A percentile compares a stretch with the other conserved stretches of the same genome.
These are phyloP conservation scores for Protobothrops flavoviridis DNA, from an alignment of 2,113 vertebrate genomes.

Conservation along the genomic window DNA sequence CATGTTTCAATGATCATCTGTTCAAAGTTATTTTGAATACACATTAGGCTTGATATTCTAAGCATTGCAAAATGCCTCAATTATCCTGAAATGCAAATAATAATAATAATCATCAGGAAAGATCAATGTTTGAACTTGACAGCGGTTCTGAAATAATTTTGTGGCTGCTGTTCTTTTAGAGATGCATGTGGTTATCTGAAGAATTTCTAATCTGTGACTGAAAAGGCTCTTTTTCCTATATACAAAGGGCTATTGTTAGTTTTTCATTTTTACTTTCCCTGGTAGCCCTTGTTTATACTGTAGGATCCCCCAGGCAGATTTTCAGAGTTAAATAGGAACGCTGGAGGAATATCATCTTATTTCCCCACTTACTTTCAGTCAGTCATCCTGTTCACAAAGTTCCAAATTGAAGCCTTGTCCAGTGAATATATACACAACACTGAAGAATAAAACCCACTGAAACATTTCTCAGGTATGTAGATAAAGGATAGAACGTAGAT, in stretches of 20 bases:
- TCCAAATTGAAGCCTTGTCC: neutral
- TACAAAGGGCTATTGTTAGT: neutral
- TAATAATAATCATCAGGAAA: neutral
- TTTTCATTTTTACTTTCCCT: neutral
- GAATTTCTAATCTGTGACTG: neutral
- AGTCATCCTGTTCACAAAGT: neutral
- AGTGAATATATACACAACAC: neutral
- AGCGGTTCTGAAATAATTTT: neutral
- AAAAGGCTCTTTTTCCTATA: neutral
- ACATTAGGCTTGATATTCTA: neutral
- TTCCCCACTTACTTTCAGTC: neutral
- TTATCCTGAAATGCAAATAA: neutral
- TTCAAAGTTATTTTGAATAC: neutral
- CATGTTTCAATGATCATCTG: neutral
- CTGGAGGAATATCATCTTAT: neutral
- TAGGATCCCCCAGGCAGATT: neutral
- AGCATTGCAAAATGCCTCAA: neutral
- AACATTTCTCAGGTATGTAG: neutral
- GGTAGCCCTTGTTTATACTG: neutral
- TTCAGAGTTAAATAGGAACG: neutral
- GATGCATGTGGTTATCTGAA: neutral
- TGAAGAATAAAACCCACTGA: neutral
- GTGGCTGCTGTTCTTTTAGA: neutral
- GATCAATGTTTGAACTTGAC: neutral
- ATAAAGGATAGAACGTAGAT: neutral